Evolutionary conservation across 2,888 invertebrate species (phyloP).

Genomic region (Sinohyriopsis cumingii): DNA sequence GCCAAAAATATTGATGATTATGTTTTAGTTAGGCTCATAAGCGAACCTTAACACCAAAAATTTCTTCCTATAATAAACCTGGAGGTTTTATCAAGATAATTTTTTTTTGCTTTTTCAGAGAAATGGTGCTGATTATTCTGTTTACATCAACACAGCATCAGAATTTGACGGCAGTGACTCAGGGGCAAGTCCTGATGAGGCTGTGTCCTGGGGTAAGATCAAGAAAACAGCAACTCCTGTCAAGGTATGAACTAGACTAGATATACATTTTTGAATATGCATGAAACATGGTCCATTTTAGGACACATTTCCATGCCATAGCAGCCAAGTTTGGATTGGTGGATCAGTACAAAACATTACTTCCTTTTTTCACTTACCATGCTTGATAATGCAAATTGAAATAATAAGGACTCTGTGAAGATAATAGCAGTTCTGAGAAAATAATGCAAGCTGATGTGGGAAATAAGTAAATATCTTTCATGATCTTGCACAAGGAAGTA

Average conservation of each 20-base stretch:
- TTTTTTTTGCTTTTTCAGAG: conserved; percentile 75
- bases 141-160: conserved; percentile 94
- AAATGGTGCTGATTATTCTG: conserved; percentile 96
- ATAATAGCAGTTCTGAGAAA: too few relatives aligned
- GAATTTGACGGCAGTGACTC: conserved; percentile 98
- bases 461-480: too few relatives aligned
- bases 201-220: conserved; percentile 99
- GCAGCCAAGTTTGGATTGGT: neutral
- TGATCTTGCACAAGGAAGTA: too few relatives aligned
- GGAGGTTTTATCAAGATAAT: neutral
- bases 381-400: too few relatives aligned
- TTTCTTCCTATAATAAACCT: too few relatives aligned
- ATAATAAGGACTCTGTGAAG: too few relatives aligned
- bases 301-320: neutral
- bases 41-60: too few relatives aligned
- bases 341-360: neutral
- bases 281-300: neutral
- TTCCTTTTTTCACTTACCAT: too few relatives aligned
- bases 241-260: conserved; percentile 77
- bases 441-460: too few relatives aligned
- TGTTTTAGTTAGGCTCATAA: too few relatives aligned
- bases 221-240: conserved; percentile 89
- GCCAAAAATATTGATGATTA: too few relatives aligned
- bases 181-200: conserved; percentile 98
- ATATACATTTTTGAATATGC: neutral